phyloP scores from a whole-genome alignment of 2,888 invertebrate genomes.

The Drosophila algonquin region DNA sequence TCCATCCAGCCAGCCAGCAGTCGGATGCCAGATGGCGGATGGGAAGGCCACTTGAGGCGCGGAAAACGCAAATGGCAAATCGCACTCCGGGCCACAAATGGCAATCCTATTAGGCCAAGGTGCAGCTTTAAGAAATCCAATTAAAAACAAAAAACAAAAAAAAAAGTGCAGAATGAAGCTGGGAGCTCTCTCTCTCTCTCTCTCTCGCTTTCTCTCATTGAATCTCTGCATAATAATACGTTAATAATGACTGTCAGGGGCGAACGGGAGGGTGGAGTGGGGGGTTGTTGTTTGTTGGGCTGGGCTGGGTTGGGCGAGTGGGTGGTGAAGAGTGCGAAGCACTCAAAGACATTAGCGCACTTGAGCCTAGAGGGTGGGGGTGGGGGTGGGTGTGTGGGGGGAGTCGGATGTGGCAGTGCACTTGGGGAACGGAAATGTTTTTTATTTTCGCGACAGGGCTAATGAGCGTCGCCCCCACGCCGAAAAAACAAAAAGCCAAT shows the following conservation, averaged over 20 bases:
- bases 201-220: slow-evolving; percentile 37
- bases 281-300: slow-evolving; percentile 9
- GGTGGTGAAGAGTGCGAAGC: slow-evolving; percentile 73
- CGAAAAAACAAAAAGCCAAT: background rate
- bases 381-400: background rate
- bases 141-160: slow-evolving; percentile 39
- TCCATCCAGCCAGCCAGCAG: slow-evolving; percentile 21
- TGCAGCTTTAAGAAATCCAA: slow-evolving; percentile 77
- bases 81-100: slow-evolving; percentile 57
- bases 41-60: slow-evolving; percentile 22
- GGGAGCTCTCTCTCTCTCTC: slow-evolving; percentile 7
- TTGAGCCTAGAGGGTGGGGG: slow-evolving; percentile 51
- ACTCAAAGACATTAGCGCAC: slow-evolving; percentile 82
- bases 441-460: slow-evolving; percentile 43
- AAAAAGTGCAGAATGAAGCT: background rate
- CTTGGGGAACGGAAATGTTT: slow-evolving; percentile 74
- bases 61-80: slow-evolving; percentile 41
- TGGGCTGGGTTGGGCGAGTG: slow-evolving; percentile 15
- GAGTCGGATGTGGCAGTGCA: slow-evolving; percentile 62
- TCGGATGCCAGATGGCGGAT: background rate
- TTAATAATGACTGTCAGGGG: slow-evolving; percentile 55
- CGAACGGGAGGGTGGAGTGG: slow-evolving; percentile 14
- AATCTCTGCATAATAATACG: slow-evolving; percentile 67
- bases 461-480: slow-evolving; percentile 54
- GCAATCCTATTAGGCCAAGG: slow-evolving; percentile 72